A percentile compares a stretch with the other conserved stretches of the same genome.
Conservation (phyloP, 2,888 invertebrate genomes). For the Ornithoptera priamus region DNA sequence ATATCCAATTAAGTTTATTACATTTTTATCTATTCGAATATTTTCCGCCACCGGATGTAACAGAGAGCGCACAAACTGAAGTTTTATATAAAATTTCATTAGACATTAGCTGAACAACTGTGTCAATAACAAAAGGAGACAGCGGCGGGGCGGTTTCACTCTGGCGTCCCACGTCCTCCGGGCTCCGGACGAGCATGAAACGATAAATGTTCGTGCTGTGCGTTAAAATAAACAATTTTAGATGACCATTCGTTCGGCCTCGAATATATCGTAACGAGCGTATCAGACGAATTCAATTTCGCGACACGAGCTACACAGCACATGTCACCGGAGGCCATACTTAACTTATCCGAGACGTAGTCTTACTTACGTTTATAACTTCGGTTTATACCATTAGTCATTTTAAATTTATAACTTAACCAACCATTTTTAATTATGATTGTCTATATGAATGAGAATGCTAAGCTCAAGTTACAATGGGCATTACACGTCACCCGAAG, state of each 20-base stretch:
- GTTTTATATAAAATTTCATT: constrained; percentile 18
- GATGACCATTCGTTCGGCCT: constrained; percentile 11
- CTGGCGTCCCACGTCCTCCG: too few species aligned
- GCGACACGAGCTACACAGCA: too few species aligned
- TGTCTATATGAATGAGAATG: too few species aligned
- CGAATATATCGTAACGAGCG: background rate
- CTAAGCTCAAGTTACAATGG: too few species aligned
- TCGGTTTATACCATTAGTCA: too few species aligned
- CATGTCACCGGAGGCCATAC: too few species aligned
- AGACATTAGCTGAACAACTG: constrained; percentile 19
- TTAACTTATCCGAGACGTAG: too few species aligned
- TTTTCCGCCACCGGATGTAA: constrained; percentile 18
- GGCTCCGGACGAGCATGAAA: constrained; percentile 3
- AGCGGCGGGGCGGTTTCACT: constrained; percentile 4
- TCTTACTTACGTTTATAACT: too few species aligned
- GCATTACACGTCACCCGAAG: too few species aligned
- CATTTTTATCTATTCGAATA: background rate
- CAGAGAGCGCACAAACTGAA: background rate
- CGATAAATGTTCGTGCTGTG: constrained; percentile 10
- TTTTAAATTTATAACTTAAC: too few species aligned
- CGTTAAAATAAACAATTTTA: constrained; percentile 9
- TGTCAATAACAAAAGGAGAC: constrained; percentile 23
- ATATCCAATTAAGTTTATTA: too few species aligned
- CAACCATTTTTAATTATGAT: too few species aligned
- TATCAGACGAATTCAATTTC: background rate